Evolutionary conservation across 1,140 invertebrate genomes (phyloP).

Genomic region (Drosophila sulfurigaster): DNA sequence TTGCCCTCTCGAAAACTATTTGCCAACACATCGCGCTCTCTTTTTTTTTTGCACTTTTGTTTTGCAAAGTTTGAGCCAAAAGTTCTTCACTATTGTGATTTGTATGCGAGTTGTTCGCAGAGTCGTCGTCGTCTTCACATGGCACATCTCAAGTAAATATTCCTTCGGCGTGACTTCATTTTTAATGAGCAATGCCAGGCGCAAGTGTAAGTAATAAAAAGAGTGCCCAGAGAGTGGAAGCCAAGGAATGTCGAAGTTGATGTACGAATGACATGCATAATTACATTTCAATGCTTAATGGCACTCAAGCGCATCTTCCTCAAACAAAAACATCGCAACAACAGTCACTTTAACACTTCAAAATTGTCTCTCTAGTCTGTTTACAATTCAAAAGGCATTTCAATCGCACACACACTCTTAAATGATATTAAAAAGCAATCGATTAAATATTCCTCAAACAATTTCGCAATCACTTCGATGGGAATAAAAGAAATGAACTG

Average conservation of each 20-base stretch:
- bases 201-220: slow-evolving; percentile 47
- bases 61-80: slow-evolving; percentile 43
- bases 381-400: slow-evolving; percentile 19
- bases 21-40: slow-evolving; percentile 49
- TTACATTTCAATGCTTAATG: slow-evolving; percentile 46
- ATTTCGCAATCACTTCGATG: background rate
- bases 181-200: slow-evolving; percentile 61
- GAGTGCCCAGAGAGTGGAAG: slow-evolving; percentile 16
- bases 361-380: slow-evolving; percentile 1
- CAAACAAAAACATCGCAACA: background rate
- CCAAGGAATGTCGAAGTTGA: slow-evolving; percentile 59
- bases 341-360: slow-evolving; percentile 32
- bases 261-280: slow-evolving; percentile 59
- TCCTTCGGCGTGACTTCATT: slow-evolving; percentile 57
- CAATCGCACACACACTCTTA: background rate
- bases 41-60: slow-evolving; percentile 56
- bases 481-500: background rate
- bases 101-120: slow-evolving; percentile 31
- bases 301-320: slow-evolving; percentile 18
- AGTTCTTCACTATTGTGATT: slow-evolving; percentile 47
- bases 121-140: slow-evolving; percentile 10
- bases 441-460: slow-evolving; percentile 1
- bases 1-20: slow-evolving; percentile 61
- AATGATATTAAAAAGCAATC: background rate
- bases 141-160: slow-evolving; percentile 18